phyloP scores from a whole-genome alignment of 2,888 invertebrate genomes.

The Hydropsyche betteni region DNA sequence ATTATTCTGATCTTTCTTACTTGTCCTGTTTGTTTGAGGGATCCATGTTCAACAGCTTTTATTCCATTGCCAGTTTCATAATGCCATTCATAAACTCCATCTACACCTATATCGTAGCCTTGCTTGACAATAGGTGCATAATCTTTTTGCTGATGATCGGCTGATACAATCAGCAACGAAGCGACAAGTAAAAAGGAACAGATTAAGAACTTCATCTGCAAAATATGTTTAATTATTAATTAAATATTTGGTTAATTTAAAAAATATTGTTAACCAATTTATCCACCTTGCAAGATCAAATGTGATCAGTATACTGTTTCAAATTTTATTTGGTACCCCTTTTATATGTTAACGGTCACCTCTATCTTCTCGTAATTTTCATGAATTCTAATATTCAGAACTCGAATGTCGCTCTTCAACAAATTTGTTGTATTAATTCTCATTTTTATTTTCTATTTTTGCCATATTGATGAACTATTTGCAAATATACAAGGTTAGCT shows the following conservation, averaged over 20 bases:
- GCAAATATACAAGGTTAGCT: background rate
- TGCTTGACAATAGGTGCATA: constrained; percentile 66
- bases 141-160: constrained; percentile 45
- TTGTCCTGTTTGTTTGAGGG: constrained; percentile 64
- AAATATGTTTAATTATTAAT: background rate
- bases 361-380: background rate
- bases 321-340: background rate
- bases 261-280: background rate
- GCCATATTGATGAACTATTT: background rate
- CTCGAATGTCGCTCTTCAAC: background rate
- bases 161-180: constrained; percentile 57
- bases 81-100: constrained; percentile 67
- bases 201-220: constrained; percentile 39
- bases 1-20: background rate
- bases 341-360: background rate
- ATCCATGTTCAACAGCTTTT: constrained; percentile 65
- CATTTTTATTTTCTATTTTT: background rate
- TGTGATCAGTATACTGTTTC: background rate
- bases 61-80: constrained; percentile 75
- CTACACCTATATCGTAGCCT: constrained; percentile 65
- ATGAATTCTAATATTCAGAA: background rate
- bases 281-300: constrained; percentile 4
- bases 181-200: constrained; percentile 27
- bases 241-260: background rate
- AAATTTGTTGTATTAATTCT: background rate